Base-by-base conservation (phyloP, 1,140 invertebrate species). In the Oryzaephilus surinamensis region DNA sequence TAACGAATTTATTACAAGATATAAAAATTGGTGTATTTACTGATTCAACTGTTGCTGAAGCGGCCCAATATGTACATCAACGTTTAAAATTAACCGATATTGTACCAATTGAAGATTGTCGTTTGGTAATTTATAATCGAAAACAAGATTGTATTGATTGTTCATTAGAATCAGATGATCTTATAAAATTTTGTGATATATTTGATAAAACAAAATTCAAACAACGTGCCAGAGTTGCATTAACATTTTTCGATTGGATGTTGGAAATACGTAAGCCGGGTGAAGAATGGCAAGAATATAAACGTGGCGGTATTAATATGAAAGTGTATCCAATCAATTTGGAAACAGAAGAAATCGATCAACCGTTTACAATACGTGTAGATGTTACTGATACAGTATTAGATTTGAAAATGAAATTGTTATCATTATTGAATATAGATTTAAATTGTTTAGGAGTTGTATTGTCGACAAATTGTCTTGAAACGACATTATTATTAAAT, bases 51-150 rank as follows among this genome's bases (percentile, higher is more conserved):
- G 59, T 84, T 19, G 56, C 57, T 6, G 69, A 76, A 34, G 67
- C 76, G 0, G 71, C 74, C 4, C 60, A 69, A 38, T 64, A 70
- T 13, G 79, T 73, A 14, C 72, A 77, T 53, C 66, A 71, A 51
- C 61, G 69, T 48, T 72, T 84, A 23, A 66, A 71, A 34, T 57
- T 85, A 16, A 69, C 76, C 18, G 63, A 62, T 7, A 47, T 72
- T 39, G 69, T 79, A 4, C 68, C 74, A 7, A 35, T 76, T 1
- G 69, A 78, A 20, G 74, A 77, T 38, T 84, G 81, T 51, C 74
- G 84, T 2, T 62, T 90, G 12, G 81, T 88, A 2, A 74, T 67
- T 38, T 89, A 83, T 52, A 75, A 86, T 54, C 69, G 73, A 18
- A 60, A 67, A 12, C 67, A 72, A 41, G 78, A 82, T 39, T 65